Evolutionary conservation across 1,140 invertebrate species (phyloP), one percentile per base, ranked within the genome.

Genomic region (Drosophila sechellia): DNA sequence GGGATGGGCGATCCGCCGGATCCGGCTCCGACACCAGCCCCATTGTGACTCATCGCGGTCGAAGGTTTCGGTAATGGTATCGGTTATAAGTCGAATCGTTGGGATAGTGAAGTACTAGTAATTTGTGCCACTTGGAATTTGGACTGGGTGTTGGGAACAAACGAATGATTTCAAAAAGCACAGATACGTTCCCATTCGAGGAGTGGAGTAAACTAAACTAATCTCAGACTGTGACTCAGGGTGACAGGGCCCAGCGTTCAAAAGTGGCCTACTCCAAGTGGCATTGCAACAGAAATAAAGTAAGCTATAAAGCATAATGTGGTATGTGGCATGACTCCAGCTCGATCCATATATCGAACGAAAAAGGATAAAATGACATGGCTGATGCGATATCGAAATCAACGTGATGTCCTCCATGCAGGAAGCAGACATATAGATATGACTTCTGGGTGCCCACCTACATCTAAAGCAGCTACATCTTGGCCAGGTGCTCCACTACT

Each of bases 71-170:
- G 43, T 31, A 2, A 1, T 8, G 27, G 6, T 31, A 25, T 66
- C 4, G 12, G 8, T 13, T 12, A 12, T 31, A 3, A 31, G 8
- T 20, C 27, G 10, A 27, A 4, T 20, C 40, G 56, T 20, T 8
- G 3, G 31, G 31, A 31, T 10, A 31, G 1, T 31, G 1, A 8
- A 31, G 40, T 2, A 72, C 66, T 60, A 20, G 11, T 20, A 81
- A 78, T 83, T 75, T 78, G 5, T 52, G 20, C 43, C 17, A 81
- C 74, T 78, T 65, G 13, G 6, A 86, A 71, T 80, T 81, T 85
- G 3, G 39, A 49, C 10, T 22, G 4, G 25, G 39, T 37, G 37
- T 35, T 22, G 15, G 4, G 17, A 55, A 49, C 43, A 40, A 50
- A 43, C 35, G 8, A 11, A 55, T 35, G 27, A 15, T 42, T 39